These are phyloP conservation scores for Battus philenor DNA, from an alignment of 1,140 invertebrate genomes.

Conservation along the genomic window DNA sequence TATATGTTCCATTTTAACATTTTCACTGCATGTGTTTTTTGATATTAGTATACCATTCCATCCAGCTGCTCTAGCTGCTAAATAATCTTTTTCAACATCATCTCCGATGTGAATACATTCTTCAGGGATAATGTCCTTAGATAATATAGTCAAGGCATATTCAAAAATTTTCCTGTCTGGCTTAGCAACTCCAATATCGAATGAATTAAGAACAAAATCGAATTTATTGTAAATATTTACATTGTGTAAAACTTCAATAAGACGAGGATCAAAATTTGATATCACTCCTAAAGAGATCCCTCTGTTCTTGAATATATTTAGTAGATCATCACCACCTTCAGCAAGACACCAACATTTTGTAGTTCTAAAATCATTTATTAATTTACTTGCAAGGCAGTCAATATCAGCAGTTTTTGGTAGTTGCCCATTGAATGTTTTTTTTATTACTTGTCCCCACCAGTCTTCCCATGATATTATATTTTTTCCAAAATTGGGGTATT, in stretches of 20 bases:
- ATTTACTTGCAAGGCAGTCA: conserved; percentile 75
- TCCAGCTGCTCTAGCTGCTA: conserved; percentile 82
- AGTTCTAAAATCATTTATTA: conserved; percentile 82
- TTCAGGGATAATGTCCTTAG: conserved; percentile 61
- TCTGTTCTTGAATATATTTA: conserved; percentile 76
- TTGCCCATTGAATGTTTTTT: conserved; percentile 78
- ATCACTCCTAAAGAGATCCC: conserved; percentile 83
- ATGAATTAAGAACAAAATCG: conserved; percentile 88
- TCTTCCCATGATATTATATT: conserved; percentile 82
- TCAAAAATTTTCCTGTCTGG: conserved; percentile 85
- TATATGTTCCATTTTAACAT: neutral
- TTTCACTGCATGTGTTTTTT: conserved; percentile 14
- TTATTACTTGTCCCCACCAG: conserved; percentile 88
- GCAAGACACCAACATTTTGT: conserved; percentile 82
- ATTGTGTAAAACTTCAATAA: conserved; percentile 81
- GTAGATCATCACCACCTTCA: conserved; percentile 79
- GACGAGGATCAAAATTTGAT: conserved; percentile 91
- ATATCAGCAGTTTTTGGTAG: conserved; percentile 29
- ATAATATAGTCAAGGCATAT: conserved; percentile 77
- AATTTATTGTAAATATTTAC: conserved; percentile 82
- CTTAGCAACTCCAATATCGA: conserved; percentile 84
- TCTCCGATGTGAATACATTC: conserved; percentile 91
- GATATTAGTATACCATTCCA: conserved; percentile 81
- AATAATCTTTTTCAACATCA: conserved; percentile 84
- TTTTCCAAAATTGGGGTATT: conserved; percentile 89